Evolutionary conservation across 2,888 invertebrate genomes (phyloP).

Genomic region (Melolontha melolontha): DNA sequence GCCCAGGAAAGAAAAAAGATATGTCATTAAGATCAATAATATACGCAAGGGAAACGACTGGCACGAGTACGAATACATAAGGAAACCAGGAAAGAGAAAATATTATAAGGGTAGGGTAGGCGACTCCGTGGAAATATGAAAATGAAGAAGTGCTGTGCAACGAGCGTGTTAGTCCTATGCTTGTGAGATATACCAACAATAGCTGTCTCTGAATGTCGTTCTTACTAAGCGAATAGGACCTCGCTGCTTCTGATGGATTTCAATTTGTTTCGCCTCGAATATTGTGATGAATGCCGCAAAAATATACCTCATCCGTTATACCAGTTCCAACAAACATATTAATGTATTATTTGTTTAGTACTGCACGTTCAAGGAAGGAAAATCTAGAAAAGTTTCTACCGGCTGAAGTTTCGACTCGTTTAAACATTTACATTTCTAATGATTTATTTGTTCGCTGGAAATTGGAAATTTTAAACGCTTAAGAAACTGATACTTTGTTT

Average conservation of each 20-base stretch:
- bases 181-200: constrained; percentile 57
- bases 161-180: constrained; percentile 23
- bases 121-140: constrained; percentile 59
- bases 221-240: constrained; percentile 50
- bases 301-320: constrained; percentile 36
- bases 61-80: constrained; percentile 52
- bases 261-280: constrained; percentile 60
- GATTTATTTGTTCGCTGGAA: constrained; percentile 32
- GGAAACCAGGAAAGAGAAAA: constrained; percentile 38
- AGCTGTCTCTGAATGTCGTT: constrained; percentile 60
- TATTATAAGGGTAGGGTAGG: constrained; percentile 32
- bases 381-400: constrained; percentile 24
- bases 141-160: constrained; percentile 59
- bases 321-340: constrained; percentile 47
- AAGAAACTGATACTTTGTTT: constrained; percentile 19
- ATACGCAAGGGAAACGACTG: constrained; percentile 60
- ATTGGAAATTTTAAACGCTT: constrained; percentile 18
- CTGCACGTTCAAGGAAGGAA: constrained; percentile 25
- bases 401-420: constrained; percentile 19
- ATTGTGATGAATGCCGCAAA: constrained; percentile 38
- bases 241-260: constrained; percentile 64
- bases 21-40: constrained; percentile 65
- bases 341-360: constrained; percentile 51
- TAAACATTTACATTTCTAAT: constrained; percentile 38
- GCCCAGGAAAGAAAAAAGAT: constrained; percentile 54